Evolutionary conservation across 2,797 vertebrate genomes (phyloP).

Genomic region (Muscicapa striata): DNA sequence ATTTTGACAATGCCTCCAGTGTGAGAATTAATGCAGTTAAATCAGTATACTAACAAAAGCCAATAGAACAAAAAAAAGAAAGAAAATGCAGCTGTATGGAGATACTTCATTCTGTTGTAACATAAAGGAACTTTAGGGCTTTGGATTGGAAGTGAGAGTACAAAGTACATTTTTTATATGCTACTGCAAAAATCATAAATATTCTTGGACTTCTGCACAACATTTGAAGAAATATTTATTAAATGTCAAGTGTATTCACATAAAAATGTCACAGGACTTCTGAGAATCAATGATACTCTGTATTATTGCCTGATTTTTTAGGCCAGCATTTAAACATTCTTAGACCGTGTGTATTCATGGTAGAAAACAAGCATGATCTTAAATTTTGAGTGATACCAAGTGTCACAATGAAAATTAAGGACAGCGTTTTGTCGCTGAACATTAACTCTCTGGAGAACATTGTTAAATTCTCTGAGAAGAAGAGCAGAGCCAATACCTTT

Average conservation of each 20-base stretch:
- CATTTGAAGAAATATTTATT: not conserved
- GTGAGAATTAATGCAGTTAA: conserved; percentile 14
- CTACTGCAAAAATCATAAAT: not conserved
- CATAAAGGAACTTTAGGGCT: not conserved
- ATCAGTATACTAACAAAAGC: not conserved
- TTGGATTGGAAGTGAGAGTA: not conserved
- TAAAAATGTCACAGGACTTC: not conserved
- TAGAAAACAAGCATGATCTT: not conserved
- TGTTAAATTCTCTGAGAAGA: not conserved
- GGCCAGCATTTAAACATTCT: not conserved
- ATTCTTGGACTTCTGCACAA: not conserved
- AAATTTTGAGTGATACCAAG: not conserved
- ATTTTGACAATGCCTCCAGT: conserved; percentile 12
- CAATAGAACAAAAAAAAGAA: not conserved
- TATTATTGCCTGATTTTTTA: not conserved
- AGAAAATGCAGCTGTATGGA: not conserved
- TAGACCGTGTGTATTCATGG: not conserved
- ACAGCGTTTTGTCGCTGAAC: not conserved
- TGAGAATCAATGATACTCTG: fast-evolving
- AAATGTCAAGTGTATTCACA: not conserved
- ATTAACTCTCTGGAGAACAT: not conserved
- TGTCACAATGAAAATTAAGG: not conserved
- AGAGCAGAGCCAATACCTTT: not conserved
- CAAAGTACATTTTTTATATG: not conserved
- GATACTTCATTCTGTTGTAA: not conserved